Percentiles rank a stretch among this genome's conserved stretches.
Evolutionary conservation across 2,797 vertebrate genomes (phyloP).

Genomic region (Manis javanica): DNA sequence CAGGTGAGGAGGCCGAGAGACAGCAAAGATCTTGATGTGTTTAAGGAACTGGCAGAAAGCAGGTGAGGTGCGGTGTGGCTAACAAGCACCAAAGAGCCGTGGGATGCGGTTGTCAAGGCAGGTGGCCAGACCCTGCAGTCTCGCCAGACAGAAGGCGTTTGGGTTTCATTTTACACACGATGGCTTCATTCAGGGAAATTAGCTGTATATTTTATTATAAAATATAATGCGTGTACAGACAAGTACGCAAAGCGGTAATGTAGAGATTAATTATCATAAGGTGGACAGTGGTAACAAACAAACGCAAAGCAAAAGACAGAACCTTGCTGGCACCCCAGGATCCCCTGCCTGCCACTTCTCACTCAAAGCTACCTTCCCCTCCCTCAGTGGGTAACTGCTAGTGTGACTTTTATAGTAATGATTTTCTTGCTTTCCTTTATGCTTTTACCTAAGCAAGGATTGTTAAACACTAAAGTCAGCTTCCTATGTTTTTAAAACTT

Average conservation of each 20-base stretch:
- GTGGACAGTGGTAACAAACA: neutral
- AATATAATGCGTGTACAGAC: neutral
- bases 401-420: neutral
- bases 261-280: neutral
- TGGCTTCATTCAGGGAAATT: neutral
- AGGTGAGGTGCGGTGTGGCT: too few relatives aligned
- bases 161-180: neutral
- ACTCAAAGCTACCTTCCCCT: neutral
- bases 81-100: fast-evolving
- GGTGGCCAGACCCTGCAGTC: neutral
- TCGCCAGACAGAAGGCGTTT: fast-evolving
- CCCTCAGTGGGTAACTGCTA: fast-evolving
- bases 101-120: too few relatives aligned
- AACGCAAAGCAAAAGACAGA: neutral
- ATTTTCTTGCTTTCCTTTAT: neutral
- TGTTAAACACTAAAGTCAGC: neutral
- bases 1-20: fast-evolving
- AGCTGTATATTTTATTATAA: neutral
- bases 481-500: neutral
- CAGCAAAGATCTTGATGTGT: neutral
- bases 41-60: neutral
- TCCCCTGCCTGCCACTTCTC: fast-evolving
- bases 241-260: neutral
- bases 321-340: too few relatives aligned
- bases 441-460: neutral